Evolutionary conservation across 2,113 vertebrate species (phyloP).

Genomic region (Hippocampus guttulatus): DNA sequence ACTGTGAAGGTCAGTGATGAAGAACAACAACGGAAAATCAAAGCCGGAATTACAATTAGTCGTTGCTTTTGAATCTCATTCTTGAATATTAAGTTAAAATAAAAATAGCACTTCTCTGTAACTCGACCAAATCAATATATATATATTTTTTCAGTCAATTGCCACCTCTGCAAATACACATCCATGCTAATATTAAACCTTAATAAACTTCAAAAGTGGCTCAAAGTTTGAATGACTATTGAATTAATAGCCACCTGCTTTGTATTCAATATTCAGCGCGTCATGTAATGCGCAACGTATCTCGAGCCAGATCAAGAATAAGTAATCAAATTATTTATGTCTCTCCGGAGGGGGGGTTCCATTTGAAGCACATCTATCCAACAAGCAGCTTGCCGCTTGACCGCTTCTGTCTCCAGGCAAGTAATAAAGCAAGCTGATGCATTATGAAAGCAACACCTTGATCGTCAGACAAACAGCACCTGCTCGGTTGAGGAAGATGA

Average conservation of each 20-base stretch:
- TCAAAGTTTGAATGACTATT: neutral
- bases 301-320: neutral
- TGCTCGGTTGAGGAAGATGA: slow-evolving; percentile 27
- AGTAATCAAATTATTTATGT: neutral
- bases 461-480: slow-evolving; percentile 19
- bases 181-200: neutral
- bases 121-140: too few species aligned
- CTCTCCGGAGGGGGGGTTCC: neutral
- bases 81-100: too few species aligned
- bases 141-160: too few species aligned
- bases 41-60: too few species aligned
- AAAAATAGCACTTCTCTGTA: too few species aligned
- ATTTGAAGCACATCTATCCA: neutral
- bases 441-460: slow-evolving; percentile 19
- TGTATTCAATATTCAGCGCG: neutral
- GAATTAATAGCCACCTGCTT: neutral
- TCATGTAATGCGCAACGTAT: neutral
- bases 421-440: slow-evolving; percentile 37
- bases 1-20: too few species aligned
- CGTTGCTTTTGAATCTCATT: too few species aligned
- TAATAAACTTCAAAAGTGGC: slow-evolving; percentile 2
- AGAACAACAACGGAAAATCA: too few species aligned
- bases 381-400: neutral
- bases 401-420: slow-evolving; percentile 13
- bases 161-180: too few species aligned